Evolutionary conservation across 2,888 invertebrate species (phyloP).

Genomic region (Drosophila colorata): DNA sequence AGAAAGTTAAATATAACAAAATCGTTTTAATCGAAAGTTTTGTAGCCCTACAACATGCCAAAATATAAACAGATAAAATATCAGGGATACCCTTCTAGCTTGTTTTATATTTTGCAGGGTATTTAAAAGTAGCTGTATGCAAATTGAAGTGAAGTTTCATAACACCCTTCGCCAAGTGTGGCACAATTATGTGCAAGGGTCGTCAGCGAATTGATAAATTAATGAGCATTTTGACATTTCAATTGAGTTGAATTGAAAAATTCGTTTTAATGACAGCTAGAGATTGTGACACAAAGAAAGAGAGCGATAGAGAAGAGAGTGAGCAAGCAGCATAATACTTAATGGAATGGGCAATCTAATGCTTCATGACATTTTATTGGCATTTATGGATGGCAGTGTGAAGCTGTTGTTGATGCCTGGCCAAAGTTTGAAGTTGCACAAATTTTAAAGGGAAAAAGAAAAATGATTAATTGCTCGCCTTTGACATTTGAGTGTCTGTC

Average conservation of each 20-base stretch:
- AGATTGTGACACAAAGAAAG: background rate
- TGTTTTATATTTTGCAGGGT: slow-evolving; percentile 2
- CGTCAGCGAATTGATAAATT: slow-evolving; percentile 65
- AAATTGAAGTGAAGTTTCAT: slow-evolving; percentile 22
- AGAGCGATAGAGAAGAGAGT: background rate
- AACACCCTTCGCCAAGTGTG: slow-evolving; percentile 1
- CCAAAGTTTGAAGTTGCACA: slow-evolving; percentile 54
- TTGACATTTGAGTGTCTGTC: slow-evolving; percentile 41
- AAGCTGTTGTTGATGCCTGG: slow-evolving; percentile 36
- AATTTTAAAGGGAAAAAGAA: slow-evolving; percentile 50
- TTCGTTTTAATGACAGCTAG: slow-evolving; percentile 57
- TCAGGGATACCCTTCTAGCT: background rate
- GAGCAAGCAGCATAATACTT: background rate
- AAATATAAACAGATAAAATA: too few species aligned
- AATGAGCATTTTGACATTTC: slow-evolving; percentile 71
- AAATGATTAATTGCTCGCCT: slow-evolving; percentile 71
- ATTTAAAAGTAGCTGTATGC: slow-evolving; percentile 6
- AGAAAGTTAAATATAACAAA: too few species aligned
- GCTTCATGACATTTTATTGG: slow-evolving; percentile 54
- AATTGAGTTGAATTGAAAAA: slow-evolving; percentile 67
- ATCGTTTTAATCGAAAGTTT: too few species aligned
- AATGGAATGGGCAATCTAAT: slow-evolving; percentile 16
- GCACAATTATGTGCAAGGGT: slow-evolving; percentile 6
- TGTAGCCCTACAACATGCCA: too few species aligned
- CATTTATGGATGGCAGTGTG: slow-evolving; percentile 60